phyloP scores from a whole-genome alignment of 1,140 invertebrate species.

The Leptestheria dahalacensis region DNA sequence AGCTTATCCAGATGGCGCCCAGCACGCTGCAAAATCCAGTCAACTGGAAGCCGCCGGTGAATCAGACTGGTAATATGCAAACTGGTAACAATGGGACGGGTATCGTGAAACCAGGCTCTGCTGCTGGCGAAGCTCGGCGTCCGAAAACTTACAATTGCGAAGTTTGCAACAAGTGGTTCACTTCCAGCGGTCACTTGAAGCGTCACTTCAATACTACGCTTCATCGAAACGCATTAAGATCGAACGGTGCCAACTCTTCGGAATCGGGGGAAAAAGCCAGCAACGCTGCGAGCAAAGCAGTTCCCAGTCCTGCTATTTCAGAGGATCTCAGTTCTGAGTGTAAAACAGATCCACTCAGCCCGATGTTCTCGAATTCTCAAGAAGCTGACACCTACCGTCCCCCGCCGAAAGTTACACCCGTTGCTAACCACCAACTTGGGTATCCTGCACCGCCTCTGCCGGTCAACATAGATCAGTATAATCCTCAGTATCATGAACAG shows the following conservation, averaged over 20 bases:
- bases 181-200: constrained; percentile 78
- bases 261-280: constrained; percentile 23
- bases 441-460: no score
- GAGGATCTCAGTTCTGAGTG: not conserved
- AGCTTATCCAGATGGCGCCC: not conserved
- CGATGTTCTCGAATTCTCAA: not conserved
- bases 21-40: not conserved
- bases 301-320: constrained; percentile 3
- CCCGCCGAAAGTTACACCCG: not conserved
- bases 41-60: not conserved
- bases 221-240: constrained; percentile 66
- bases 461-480: not conserved
- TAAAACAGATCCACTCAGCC: not conserved
- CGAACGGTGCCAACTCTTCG: constrained; percentile 56
- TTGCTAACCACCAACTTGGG: not conserved
- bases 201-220: constrained; percentile 79
- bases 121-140: constrained; percentile 43
- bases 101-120: constrained; percentile 4
- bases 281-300: not conserved
- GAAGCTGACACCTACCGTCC: not conserved
- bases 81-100: constrained; percentile 32
- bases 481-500: no score
- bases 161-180: constrained; percentile 87
- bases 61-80: constrained; percentile 28
- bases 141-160: constrained; percentile 84